These are phyloP conservation scores for Polypedilum pembai DNA, from an alignment of 1,140 invertebrate genomes.

Conservation along the genomic window DNA sequence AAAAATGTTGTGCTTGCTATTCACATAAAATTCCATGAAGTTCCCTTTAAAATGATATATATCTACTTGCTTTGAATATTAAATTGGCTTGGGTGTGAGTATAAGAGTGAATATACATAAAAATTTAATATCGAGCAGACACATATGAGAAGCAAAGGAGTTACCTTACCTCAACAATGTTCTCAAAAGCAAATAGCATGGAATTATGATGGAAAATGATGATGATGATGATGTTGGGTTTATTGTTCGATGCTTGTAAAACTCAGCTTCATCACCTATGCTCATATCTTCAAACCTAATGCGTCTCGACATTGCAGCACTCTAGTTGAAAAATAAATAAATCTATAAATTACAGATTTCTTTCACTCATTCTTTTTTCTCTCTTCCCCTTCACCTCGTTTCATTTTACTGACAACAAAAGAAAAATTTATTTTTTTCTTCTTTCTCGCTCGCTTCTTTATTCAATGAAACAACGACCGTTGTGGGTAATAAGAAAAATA, in stretches of 20 bases:
- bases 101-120: too few relatives aligned
- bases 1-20: constrained; percentile 7
- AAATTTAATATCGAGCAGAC: too few relatives aligned
- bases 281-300: neutral
- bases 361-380: neutral
- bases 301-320: neutral
- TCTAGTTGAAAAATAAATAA: neutral
- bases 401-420: neutral
- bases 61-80: constrained; percentile 18
- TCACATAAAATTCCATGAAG: neutral
- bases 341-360: constrained; percentile 19
- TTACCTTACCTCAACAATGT: too few relatives aligned
- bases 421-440: constrained; percentile 6
- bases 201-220: neutral
- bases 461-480: neutral
- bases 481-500: too few relatives aligned
- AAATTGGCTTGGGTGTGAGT: neutral
- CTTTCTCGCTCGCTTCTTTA: neutral
- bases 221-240: neutral
- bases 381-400: neutral
- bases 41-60: neutral
- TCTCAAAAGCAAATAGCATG: too few relatives aligned
- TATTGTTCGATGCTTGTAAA: constrained; percentile 1
- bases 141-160: too few relatives aligned
- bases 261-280: neutral